Base-by-base conservation (phyloP, 2,888 invertebrate species). In the Elgonia sp. region DNA sequence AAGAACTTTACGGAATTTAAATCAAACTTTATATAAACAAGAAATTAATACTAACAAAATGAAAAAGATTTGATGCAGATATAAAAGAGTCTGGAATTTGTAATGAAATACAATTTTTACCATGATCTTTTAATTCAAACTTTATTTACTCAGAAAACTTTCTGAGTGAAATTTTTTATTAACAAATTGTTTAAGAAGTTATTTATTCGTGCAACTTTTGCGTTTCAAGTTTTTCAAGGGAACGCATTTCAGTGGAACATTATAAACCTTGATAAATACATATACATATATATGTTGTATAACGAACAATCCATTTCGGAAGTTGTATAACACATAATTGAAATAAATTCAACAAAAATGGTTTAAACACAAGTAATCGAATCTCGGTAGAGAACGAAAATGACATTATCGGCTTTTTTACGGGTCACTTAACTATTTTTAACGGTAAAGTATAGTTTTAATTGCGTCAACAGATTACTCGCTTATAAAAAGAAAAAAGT, bases 361-460 rank as follows among this genome's bases (percentile, higher is more conserved):
- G 63, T 70, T 72, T 50, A 63, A 69, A 81, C 63, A 63, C 37
- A 62, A 53, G 42, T 60, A 65, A 80, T 80, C 46, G 57, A 53
- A 62, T 80, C 42, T 80, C 81, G 16, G 63, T 62, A 40, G 53
- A 50, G 40, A 18, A 63, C 10, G 50, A 81, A 81, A 40, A 62
- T 60, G 80, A 80, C 60, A 69, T 70, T 81, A 81, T 70, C 70
- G 62, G 70, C 53, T 69, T 70, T 81, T 81, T 60, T 40, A 70
- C 70, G 70, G 70, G 62, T 81, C 80, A 81, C 80, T 81, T 81
- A 67, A 70, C 70, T 60, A 55, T 70, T 80, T 80, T 80, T 70
- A 57, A 20, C 55, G 42, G 42, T 42, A 67, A 67, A 46, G 39
- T 79, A 60, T 62, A 80, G 70, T 69, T 80, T 70, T 80, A 80